Evolutionary conservation across 2,797 vertebrate genomes (phyloP), one percentile per base, ranked within the genome.

Genomic region (Perdix hodgsoniae): DNA sequence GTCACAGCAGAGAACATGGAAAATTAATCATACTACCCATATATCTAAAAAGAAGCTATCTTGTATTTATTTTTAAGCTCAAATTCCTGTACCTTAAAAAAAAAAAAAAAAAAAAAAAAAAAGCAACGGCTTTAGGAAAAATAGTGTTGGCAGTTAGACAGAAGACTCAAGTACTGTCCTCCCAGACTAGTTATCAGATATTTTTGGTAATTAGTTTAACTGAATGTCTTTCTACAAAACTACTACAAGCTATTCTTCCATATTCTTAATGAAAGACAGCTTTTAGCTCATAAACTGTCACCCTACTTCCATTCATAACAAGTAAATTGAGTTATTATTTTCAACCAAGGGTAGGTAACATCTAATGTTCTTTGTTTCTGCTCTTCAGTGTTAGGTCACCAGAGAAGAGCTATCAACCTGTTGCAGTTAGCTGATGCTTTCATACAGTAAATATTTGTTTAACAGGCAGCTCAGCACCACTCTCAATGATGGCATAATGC

Each of bases 251-350:
- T 10, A 23, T 70, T 57, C 1, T 52, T 79, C 73, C 13, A 60
- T 60, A 27, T 91, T 86, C 35, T n/a, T 63, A 44, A 8, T 31
- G n/a, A 49, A 91, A 67, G 66, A 72, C 33, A 83, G 40, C 27
- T 88, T 84, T 80, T 52, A 90, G 49, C 47, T 87, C 57, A 52
- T 73, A 57, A 86, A 73, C 26, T 64, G 11, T 59, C 39, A 17
- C 29, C 15, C 12, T 86, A 50, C 86, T 84, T 94, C 79, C 19
- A 60, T 78, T 74, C 33, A 44, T 56, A 70, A 39, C 10, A 81
- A 70, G 74, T 56, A 92, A 91, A 92, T 37, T 31, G 54, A 71
- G 17, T 75, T 88, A 47, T 88, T 94, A 91, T 61, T 44, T 88
- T 96, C 44, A 60, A 47, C 33, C 59, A 60, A 37, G 59, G 5